Evolutionary conservation across 2,797 vertebrate species (phyloP), one percentile per base, ranked within the genome.

Genomic region (Poeciliopsis turneri): DNA sequence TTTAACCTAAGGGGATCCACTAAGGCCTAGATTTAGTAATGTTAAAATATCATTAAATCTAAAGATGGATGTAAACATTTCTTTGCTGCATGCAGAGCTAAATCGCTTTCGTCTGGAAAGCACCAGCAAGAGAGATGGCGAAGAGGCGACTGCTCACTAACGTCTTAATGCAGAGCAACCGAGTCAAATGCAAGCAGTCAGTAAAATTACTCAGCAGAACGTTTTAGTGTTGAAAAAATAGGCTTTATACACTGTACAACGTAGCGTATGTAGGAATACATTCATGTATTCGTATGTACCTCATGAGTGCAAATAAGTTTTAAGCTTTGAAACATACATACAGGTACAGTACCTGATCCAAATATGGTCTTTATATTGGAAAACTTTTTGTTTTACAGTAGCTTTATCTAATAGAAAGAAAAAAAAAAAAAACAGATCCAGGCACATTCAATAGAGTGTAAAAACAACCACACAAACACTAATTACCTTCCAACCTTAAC

Each of bases 391-490:
- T 85, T 71, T 84, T 81, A 81, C 87, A 83, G 90, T 88, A 86
- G 86, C 91, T 92, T 72, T 76, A 82, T 83, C 81, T 66, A 53
- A 59, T 73, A 28, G 57, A 68, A 49, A 81, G n/a, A 36, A 66
- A 49, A 82, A 76, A 36, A 36, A 39, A 39, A 39, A 5, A 90
- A 89, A 88, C 77, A 69, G 80, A 90, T 78, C 82, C 81, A 80
- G 89, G 80, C 80, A 87, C 79, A 75, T 89, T 87, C 82, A 86
- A 91, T 86, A 87, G 74, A 61, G 25, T 86, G 79, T 87, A 86
- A 91, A 89, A 88, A 90, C 91, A 88, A 86, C 86, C 93, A 92
- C 89, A 94, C 90, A 92, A 94, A 95, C 93, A 95, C 92, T 94
- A 94, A 79, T 90, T 94, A 94, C 74, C 82, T n/a, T 84, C 77